These are phyloP conservation scores for Lasioglossum marginatum DNA, from an alignment of 2,888 invertebrate genomes.

Conservation along the genomic window DNA sequence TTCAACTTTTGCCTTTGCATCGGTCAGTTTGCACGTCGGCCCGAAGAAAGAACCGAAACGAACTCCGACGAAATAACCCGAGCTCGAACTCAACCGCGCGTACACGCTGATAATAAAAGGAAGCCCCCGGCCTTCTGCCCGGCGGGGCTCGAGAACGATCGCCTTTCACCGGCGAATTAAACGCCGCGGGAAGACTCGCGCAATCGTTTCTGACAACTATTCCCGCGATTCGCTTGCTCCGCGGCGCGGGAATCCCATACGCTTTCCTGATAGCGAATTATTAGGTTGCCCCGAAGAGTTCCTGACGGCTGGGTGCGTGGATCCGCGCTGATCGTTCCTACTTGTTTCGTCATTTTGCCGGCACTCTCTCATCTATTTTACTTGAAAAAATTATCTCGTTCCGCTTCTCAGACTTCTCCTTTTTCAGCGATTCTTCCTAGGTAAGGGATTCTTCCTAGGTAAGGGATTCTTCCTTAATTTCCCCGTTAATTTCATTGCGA, in stretches of 20 bases:
- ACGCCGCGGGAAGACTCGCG: slow-evolving; percentile 35
- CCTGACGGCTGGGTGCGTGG: neutral
- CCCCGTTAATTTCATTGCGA: neutral
- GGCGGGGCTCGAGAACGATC: slow-evolving; percentile 29
- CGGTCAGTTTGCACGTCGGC: slow-evolving; percentile 64
- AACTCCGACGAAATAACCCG: slow-evolving; percentile 61
- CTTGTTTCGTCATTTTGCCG: neutral
- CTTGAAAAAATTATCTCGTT: neutral
- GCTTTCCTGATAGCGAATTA: neutral
- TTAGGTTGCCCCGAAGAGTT: neutral
- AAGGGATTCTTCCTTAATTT: neutral
- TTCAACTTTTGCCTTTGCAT: slow-evolving; percentile 74
- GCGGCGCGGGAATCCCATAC: neutral
- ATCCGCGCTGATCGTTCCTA: neutral
- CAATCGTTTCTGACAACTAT: slow-evolving; percentile 31
- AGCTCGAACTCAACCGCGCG: slow-evolving; percentile 56
- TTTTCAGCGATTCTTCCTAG: neutral
- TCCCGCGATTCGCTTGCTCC: neutral
- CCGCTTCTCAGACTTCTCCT: neutral
- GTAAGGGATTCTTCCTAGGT: neutral
- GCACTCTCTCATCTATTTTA: neutral
- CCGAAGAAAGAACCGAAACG: slow-evolving; percentile 70
- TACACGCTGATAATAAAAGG: slow-evolving; percentile 57
- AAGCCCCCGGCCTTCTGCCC: slow-evolving; percentile 4
- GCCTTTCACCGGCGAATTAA: slow-evolving; percentile 51